Base-by-base conservation (phyloP, 2,888 invertebrate species). In the Mimachlamys varia region DNA sequence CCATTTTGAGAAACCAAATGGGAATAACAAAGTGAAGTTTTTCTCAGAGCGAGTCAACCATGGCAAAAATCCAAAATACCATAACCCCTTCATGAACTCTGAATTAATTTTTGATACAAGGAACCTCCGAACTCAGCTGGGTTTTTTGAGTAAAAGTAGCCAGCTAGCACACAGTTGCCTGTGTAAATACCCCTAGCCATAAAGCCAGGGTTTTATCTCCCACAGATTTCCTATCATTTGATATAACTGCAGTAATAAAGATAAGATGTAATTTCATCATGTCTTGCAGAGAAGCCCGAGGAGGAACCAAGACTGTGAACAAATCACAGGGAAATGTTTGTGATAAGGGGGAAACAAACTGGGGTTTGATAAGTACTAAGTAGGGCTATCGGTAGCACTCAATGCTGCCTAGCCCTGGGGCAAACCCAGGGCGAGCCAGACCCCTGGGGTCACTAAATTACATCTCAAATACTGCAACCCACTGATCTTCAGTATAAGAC, bases 251-350 rank as follows among this genome's bases (percentile, higher is more conserved):
- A 76, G 76, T 76, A 76, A 76, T 76, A 76, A 33, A 76, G 76
- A 76, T 76, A 76, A 76, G 76, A 76, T 76, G 76, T 76, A 76
- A 76, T 76, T 76, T 33, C 76, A 76, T 76, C 76, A 76, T 76
- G 76, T 76, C 76, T 76, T 76, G 76, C 76, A 76, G 76, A 76
- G 76, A n/a, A 62, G 62, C 62, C n/a, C 62, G n/a, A 62, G 62
- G 62, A 62, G 62, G n/a, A 76, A 76, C 76, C 76, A 76, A 76
- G 76, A 76, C 76, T 76, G 76, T 33, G 76, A 76, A 76, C 76
- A 76, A 76, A 76, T 76, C 76, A 33, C 7, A 76, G 33, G 76
- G 33, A 76, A 76, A 76, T 76, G 76, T 76, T 76, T 27, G 76
- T 76, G 76, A 76, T 76, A 76, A 76, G 33, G 33, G 10, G 33